Evolutionary conservation across 2,888 invertebrate species (phyloP).

Genomic region (Eudasyphora cyanicolor): DNA sequence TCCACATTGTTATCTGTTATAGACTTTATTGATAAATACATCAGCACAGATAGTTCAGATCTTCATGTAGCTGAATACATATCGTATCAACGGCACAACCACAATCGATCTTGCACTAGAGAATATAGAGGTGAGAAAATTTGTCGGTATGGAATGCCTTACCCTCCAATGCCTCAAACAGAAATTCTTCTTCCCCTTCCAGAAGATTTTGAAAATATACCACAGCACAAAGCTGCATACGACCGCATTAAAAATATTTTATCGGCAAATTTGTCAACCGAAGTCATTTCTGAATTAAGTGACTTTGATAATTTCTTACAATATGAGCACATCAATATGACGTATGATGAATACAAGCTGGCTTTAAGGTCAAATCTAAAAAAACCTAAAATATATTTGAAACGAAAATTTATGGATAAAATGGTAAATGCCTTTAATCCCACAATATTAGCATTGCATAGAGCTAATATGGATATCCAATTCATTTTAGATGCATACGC

Average conservation of each 20-base stretch:
- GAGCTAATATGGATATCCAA: slow-evolving; percentile 39
- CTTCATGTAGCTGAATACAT: too few relatives aligned
- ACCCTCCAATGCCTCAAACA: neutral
- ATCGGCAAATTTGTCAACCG: neutral
- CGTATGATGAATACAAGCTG: slow-evolving; percentile 40
- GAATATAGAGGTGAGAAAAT: too few relatives aligned
- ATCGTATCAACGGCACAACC: too few relatives aligned
- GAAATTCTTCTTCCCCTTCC: neutral
- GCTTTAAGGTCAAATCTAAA: slow-evolving; percentile 32
- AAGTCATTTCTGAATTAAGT: neutral
- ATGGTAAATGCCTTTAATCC: slow-evolving; percentile 44
- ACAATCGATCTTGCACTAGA: too few relatives aligned
- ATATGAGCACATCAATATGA: slow-evolving; percentile 37
- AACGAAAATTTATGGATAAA: slow-evolving; percentile 39
- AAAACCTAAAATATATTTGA: slow-evolving; percentile 33
- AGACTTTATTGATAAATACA: neutral
- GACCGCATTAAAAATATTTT: neutral
- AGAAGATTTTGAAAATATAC: neutral
- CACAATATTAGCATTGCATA: slow-evolving; percentile 13
- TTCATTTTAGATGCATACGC: slow-evolving; percentile 32
- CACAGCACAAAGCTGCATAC: too few relatives aligned
- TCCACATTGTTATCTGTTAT: too few relatives aligned
- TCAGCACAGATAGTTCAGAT: too few relatives aligned
- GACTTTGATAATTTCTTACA: neutral
- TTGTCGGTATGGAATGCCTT: too few relatives aligned